Base-by-base conservation (phyloP, 1,140 invertebrate genomes). In the Calliphora vicina region DNA sequence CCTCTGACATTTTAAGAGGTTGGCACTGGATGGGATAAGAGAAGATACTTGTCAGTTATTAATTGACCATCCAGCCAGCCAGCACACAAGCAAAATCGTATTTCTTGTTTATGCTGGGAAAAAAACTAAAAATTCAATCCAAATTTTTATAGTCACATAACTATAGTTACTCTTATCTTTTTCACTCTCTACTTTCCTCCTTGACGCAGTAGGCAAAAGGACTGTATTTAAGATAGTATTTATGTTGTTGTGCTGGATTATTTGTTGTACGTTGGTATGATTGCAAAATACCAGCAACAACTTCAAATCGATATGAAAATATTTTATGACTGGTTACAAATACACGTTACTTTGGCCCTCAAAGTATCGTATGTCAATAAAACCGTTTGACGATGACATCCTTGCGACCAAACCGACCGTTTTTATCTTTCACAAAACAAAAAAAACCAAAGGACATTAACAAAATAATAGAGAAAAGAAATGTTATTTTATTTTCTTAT, bases 341-440 rank as follows among this genome's bases (percentile, higher is more conserved):
- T n/a, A n/a, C n/a, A n/a, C n/a, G 6, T 29, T 29, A 3, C 8
- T 35, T 35, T 35, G 35, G 10, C 45, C 26, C 26, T 74, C 12
- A 74, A 74, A 29, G 35, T 78, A 78, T 78, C 74, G 74, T 78
- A 78, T 78, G 74, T 78, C 74, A 78, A n/a, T 12, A 35, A 78
- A 78, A 78, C 74, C 74, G 74, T 78, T 45, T 26, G 27, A 78
- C 74, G 42, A 78, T 78, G 42, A 25, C 35, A 78, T 42, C n/a
- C 35, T 23, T 23, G 43, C 5, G 61, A 78, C 35, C n/a, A n/a
- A 35, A 35, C 29, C 29, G 29, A 35, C 35, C 35, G 10, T 35
- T 12, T 78, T 78, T 78, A 78, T 78, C 74, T 78, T 50, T n/a
- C 8, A 15, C 12, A 6, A 17, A n/a, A 50, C 0, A 10, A 20